Evolutionary conservation across 2,888 invertebrate species (phyloP).

Genomic region (Drosophila paranaensis): DNA sequence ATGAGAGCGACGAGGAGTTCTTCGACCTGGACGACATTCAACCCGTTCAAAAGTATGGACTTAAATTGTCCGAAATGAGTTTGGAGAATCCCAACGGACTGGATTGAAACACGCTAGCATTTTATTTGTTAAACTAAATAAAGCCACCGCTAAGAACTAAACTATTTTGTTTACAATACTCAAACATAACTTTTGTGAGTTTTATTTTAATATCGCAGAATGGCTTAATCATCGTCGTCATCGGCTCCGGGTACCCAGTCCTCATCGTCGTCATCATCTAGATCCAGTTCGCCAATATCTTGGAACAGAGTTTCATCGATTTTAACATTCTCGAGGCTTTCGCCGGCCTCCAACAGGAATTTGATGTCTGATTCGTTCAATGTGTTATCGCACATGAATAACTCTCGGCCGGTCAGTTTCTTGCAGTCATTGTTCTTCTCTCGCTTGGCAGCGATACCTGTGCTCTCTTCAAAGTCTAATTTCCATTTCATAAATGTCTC

Average conservation of each 20-base stretch:
- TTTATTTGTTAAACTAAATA: conserved; percentile 50
- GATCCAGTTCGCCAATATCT: conserved; percentile 92
- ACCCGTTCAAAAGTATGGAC: conserved; percentile 75
- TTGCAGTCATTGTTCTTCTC: conserved; percentile 90
- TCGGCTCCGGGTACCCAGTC: conserved; percentile 88
- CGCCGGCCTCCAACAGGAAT: conserved; percentile 94
- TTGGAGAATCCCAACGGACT: conserved; percentile 60
- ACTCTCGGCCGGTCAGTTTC: conserved; percentile 95
- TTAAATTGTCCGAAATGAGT: conserved; percentile 75
- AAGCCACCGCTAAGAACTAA: conserved; percentile 14
- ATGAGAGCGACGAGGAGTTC: conserved; percentile 86
- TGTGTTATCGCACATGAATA: conserved; percentile 96
- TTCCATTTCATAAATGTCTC: conserved; percentile 98
- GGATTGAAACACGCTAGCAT: conserved; percentile 62
- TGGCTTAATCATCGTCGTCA: conserved; percentile 65
- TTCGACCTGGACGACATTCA: conserved; percentile 91
- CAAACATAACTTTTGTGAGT: conserved; percentile 54
- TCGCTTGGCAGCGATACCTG: conserved; percentile 90
- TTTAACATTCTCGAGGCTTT: conserved; percentile 88
- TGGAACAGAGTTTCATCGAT: conserved; percentile 97
- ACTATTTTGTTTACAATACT: conserved; percentile 43
- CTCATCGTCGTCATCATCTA: conserved; percentile 86
- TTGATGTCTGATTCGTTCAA: conserved; percentile 98
- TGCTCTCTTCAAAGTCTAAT: conserved; percentile 95
- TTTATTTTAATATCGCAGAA: conserved; percentile 40